Percentiles rank a stretch among this genome's conserved stretches.
Evolutionary conservation across 1,140 invertebrate genomes (phyloP).

Genomic region (Drosophila tani): DNA sequence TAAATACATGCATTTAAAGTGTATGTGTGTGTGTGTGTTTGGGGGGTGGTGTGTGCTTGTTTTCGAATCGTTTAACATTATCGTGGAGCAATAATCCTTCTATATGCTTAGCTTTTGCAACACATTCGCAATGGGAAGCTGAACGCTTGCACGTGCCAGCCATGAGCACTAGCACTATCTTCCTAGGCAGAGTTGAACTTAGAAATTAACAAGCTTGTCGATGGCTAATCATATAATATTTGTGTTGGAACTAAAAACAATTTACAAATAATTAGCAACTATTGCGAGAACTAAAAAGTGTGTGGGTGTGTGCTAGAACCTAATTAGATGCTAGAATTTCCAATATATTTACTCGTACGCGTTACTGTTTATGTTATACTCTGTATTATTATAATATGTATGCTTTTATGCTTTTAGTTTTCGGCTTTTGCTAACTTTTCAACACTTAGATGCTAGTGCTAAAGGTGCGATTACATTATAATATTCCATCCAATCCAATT

Average conservation of each 20-base stretch:
- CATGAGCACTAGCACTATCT: slow-evolving; percentile 36
- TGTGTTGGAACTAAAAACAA: slow-evolving; percentile 59
- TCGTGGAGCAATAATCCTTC: slow-evolving; percentile 49
- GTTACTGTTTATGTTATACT: slow-evolving; percentile 35
- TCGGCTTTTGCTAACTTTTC: slow-evolving; percentile 72
- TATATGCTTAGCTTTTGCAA: slow-evolving; percentile 30
- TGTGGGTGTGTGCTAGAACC: slow-evolving; percentile 47
- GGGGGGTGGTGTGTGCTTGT: slow-evolving; percentile 55
- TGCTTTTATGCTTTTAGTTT: slow-evolving; percentile 41
- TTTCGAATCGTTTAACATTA: slow-evolving; percentile 66
- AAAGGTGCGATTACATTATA: slow-evolving; percentile 64
- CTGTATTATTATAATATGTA: neutral
- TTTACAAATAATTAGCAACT: slow-evolving; percentile 80
- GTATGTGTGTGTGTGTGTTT: slow-evolving; percentile 27
- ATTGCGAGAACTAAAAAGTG: slow-evolving; percentile 79
- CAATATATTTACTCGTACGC: slow-evolving; percentile 53
- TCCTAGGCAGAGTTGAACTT: slow-evolving; percentile 48
- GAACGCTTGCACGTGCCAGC: slow-evolving; percentile 11
- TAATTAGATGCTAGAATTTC: slow-evolving; percentile 71
- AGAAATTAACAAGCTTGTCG: slow-evolving; percentile 58
- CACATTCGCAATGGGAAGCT: slow-evolving; percentile 16
- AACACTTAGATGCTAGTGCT: slow-evolving; percentile 78
- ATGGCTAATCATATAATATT: slow-evolving; percentile 50
- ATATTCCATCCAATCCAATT: slow-evolving; percentile 37
- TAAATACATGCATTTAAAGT: slow-evolving; percentile 69